Percentiles rank a stretch among this genome's conserved stretches.
These are phyloP conservation scores for Beaufortia kweichowensis DNA, from an alignment of 2,113 vertebrate species.

Conservation along the genomic window DNA sequence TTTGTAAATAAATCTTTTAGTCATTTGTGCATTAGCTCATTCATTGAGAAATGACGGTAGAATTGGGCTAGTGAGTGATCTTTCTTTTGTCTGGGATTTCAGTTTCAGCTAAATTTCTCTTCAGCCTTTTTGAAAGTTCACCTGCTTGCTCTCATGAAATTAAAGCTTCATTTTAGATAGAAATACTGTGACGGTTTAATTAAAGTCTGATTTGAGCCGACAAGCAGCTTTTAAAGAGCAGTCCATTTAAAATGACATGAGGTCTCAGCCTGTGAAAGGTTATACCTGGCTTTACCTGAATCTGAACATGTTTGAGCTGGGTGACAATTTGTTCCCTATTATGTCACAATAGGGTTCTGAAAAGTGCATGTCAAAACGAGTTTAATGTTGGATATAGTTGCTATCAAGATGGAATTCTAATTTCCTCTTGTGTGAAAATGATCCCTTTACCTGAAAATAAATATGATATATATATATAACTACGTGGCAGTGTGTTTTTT, in stretches of 20 bases:
- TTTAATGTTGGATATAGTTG: background rate
- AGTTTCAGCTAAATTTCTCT: background rate
- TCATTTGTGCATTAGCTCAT: background rate
- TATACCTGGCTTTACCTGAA: slow-evolving; percentile 58
- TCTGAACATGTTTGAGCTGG: slow-evolving; percentile 33
- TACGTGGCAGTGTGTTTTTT: background rate
- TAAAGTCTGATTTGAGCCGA: background rate
- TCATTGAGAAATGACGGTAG: slow-evolving; percentile 39
- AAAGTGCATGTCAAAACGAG: background rate
- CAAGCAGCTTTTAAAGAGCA: background rate
- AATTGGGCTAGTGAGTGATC: background rate
- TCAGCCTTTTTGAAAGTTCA: background rate
- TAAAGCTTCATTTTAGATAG: background rate
- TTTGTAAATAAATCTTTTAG: background rate
- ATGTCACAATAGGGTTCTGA: slow-evolving; percentile 25
- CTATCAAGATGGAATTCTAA: background rate
- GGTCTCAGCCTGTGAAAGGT: background rate
- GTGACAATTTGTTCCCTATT: slow-evolving; percentile 22
- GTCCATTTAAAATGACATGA: background rate
- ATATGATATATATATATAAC: slow-evolving; percentile 10
- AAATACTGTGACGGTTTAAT: background rate
- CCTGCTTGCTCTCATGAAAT: background rate
- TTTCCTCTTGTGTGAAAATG: slow-evolving; percentile 22
- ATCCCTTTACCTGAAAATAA: slow-evolving; percentile 61
- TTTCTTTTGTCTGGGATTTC: slow-evolving; percentile 16